phyloP scores from a whole-genome alignment of 2,888 invertebrate genomes.

The Xanthorhoe spadicearia region DNA sequence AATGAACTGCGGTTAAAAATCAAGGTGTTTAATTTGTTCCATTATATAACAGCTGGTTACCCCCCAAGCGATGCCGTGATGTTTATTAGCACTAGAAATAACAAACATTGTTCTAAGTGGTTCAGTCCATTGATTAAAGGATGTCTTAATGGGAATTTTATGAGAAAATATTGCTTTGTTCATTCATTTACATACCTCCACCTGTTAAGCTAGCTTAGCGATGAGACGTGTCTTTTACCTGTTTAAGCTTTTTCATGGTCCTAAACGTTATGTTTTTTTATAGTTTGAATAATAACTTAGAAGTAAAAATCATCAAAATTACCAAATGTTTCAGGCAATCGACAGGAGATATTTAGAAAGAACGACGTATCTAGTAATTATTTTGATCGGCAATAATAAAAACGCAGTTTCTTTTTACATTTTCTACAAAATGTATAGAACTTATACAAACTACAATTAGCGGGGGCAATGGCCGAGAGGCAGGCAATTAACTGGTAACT shows the following conservation, averaged over 20 bases:
- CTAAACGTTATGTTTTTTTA: too few relatives aligned
- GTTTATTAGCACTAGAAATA: conserved; percentile 20
- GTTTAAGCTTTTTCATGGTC: too few relatives aligned
- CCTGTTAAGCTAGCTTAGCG: neutral
- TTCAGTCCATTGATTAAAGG: conserved; percentile 10
- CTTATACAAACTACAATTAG: conserved; percentile 10
- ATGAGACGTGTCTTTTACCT: too few relatives aligned
- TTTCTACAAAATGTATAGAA: conserved; percentile 9
- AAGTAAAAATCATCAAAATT: too few relatives aligned
- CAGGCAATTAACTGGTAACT: conserved; percentile 27
- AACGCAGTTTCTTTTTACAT: neutral
- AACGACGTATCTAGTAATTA: neutral
- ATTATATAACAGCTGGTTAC: conserved; percentile 12
- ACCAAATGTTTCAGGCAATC: too few relatives aligned
- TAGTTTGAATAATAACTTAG: too few relatives aligned
- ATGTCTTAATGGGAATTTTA: conserved; percentile 12
- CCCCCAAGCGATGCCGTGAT: conserved; percentile 16
- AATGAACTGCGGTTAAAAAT: too few relatives aligned
- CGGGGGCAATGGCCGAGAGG: neutral
- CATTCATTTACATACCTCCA: neutral
- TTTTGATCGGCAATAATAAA: conserved; percentile 2
- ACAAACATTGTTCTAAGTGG: conserved; percentile 27
- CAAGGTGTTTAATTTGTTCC: conserved; percentile 12
- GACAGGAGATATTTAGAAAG: neutral
- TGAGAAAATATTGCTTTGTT: conserved; percentile 13